A percentile compares a stretch with the other conserved stretches of the same genome.
Conservation (phyloP, 2,113 vertebrate genomes). For the Choloepus hoffmanni region DNA sequence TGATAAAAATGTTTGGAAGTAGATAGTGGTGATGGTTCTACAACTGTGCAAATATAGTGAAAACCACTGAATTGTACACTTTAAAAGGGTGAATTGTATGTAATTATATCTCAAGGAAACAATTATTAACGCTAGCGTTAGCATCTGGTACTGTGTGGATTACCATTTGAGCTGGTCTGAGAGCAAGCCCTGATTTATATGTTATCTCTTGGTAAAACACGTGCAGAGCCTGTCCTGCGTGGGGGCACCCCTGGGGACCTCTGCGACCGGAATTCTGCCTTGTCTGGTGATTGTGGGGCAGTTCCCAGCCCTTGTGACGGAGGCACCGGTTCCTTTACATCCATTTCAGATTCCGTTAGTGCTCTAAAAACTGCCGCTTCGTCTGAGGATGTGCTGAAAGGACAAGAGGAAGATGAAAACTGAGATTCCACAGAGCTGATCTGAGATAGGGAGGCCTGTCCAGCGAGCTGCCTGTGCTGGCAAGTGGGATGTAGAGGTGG, state of each 20-base stretch:
- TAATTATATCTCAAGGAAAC: too few species aligned
- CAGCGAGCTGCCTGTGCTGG: not conserved
- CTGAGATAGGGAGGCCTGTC: not conserved
- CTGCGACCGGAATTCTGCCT: not conserved
- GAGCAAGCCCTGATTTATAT: not conserved
- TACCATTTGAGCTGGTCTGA: not conserved
- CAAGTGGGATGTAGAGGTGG: not conserved
- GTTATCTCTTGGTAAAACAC: not conserved
- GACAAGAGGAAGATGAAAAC: not conserved
- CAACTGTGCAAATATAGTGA: not conserved
- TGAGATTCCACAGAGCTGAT: not conserved
- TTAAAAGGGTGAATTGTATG: too few species aligned
- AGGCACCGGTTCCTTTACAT: not conserved
- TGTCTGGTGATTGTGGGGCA: not conserved
- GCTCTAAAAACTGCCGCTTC: not conserved
- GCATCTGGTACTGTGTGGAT: not conserved
- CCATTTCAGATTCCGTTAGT: not conserved
- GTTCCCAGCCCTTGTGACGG: not conserved
- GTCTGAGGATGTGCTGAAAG: not conserved
- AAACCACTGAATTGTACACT: not conserved
- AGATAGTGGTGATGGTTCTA: not conserved
- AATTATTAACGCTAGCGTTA: too few species aligned
- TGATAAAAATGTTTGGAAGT: not conserved
- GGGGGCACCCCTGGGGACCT: not conserved
- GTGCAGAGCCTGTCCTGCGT: not conserved